Conservation (phyloP, 1,140 invertebrate species). For the Drosophila kohkoa region DNA sequence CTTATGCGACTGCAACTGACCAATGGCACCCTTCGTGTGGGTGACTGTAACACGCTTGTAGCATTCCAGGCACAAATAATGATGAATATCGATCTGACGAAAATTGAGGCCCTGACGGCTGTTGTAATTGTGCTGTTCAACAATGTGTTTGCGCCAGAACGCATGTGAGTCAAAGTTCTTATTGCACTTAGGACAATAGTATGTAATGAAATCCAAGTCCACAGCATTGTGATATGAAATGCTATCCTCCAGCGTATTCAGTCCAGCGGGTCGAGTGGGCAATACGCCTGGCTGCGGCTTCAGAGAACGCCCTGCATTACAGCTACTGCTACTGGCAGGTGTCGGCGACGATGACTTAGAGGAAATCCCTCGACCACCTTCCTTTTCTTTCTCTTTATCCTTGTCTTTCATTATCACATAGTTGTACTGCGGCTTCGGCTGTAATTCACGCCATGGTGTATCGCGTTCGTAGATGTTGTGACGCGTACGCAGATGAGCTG, state of each 20-base stretch:
- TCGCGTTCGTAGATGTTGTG: conserved; percentile 70
- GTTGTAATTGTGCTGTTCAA: conserved; percentile 75
- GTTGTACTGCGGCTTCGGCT: conserved; percentile 41
- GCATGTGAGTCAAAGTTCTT: conserved; percentile 79
- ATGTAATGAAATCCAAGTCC: conserved; percentile 77
- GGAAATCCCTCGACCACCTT: neutral
- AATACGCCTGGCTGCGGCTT: conserved; percentile 54
- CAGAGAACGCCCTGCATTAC: conserved; percentile 25
- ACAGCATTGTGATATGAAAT: conserved; percentile 82
- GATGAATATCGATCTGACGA: conserved; percentile 78
- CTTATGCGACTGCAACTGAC: conserved; percentile 80
- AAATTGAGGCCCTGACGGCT: conserved; percentile 76
- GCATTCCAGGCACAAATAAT: conserved; percentile 78
- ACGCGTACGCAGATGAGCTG: conserved; percentile 66
- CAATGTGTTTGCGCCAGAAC: conserved; percentile 81
- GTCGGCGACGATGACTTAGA: conserved; percentile 16
- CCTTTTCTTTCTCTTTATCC: conserved; percentile 28
- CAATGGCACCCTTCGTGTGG: conserved; percentile 80
- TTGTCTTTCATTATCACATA: conserved; percentile 35
- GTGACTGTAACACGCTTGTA: conserved; percentile 81
- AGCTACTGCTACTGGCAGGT: conserved; percentile 18
- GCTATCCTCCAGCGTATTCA: conserved; percentile 74
- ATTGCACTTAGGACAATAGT: conserved; percentile 77
- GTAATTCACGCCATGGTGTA: conserved; percentile 33
- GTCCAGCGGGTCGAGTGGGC: conserved; percentile 59